Base-by-base conservation (phyloP, 1,140 invertebrate genomes). In the Bombus pascuorum region DNA sequence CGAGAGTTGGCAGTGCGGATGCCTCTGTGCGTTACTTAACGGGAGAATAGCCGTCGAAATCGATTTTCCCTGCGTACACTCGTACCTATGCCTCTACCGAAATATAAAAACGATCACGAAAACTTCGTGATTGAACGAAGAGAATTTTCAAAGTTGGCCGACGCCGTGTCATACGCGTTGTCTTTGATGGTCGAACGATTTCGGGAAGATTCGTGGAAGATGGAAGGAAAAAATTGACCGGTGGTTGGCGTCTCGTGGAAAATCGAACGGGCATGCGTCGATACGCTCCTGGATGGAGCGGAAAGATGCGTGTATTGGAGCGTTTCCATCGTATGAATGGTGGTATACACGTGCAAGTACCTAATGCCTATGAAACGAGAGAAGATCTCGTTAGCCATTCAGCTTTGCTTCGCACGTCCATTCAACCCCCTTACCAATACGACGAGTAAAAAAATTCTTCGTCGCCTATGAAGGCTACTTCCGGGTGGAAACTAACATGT, bases 381-480 rank as follows among this genome's bases (percentile, higher is more conserved):
- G 87, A 89, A 89, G 87, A 89, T 91, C 89, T 92, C 85, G 89
- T 92, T 92, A 92, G 80, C 91, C 90, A 92, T 92, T 91, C 92
- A 87, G 66, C 83, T 88, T 72, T 88, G 83, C 74, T 66, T 80
- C 68, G 15, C 84, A 87, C 81, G 88, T 87, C 85, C 91, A 88
- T 91, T 91, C 90, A 92, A 91, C 89, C 90, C 91, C 85, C 87
- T 88, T 81, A 86, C 79, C 79, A 74, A 87, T 88, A 77, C 83
- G 59, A 78, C 81, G 42, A 65, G 44, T 53, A 70, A 83, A 86
- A 44, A 87, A 73, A 82, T 91, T 89, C 75, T 86, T 89, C 86
- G 74, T 89, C 81, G 57, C 57, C 83, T 72, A 74, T 82, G 81
- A 82, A 71, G 82, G 86, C 84, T 81, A 86, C 91, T 92, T 92